Base-by-base conservation (phyloP, 2,797 vertebrate genomes). In the Semaprochilodus insignis region DNA sequence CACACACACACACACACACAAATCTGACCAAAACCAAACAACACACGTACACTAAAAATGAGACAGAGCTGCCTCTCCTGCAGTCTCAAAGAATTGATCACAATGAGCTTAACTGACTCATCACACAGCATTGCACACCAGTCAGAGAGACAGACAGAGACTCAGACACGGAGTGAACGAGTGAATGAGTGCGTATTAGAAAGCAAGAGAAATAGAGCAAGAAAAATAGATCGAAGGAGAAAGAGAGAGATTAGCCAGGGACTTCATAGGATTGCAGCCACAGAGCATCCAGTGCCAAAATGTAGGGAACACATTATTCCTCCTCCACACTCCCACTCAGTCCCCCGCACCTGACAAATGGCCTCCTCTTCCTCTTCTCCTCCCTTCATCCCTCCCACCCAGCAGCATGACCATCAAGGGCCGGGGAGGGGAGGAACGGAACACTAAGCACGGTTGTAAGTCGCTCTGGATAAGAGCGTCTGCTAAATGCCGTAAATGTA, bases 261-360 rank as follows among this genome's bases (percentile, higher is more conserved):
- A 82, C 55, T 80, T 81, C 69, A 80, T 27, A 78, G 76, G 44
- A 62, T 76, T 65, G 31, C 70, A 83, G 55, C 70, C 71, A 57
- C 73, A 54, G 44, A 71, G 44, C 77, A 57, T 52, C 69, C 62
- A 55, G 59, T 74, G 69, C 74, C 78, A 62, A 44, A 65, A 25
- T 59, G 74, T 11, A 69, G 51, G 15, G 74, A 76, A 80, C 66
- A 65, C 59, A 70, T 81, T 80, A 77, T 57, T 84, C 57, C 52
- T 73, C 72, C 78, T 51, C 52, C 48, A 15, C 69, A 40, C 79
- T 23, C 79, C 40, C 16, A 27, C 75, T 59, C 66, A 17, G 3
- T 57, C 54, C 27, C 36, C 65, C 44, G 13, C 63, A 78, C 73
- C 78, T 80, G 78, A 84, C 73, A 63, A 76, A 84, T 51, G 73